Evolutionary conservation across 2,888 invertebrate genomes (phyloP).

Genomic region (Drosophila paramelanica): DNA sequence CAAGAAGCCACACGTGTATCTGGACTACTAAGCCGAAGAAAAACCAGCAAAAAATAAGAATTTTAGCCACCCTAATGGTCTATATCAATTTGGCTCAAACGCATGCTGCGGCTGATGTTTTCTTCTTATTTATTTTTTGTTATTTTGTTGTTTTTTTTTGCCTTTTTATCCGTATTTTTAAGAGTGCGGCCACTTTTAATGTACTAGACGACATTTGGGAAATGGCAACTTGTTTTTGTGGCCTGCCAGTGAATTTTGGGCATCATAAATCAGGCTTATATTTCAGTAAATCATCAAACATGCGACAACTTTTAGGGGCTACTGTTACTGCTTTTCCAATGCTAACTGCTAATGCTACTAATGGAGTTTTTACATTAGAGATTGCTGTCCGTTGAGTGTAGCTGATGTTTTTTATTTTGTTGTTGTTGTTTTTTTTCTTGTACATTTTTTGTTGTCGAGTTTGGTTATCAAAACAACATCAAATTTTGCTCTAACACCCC

Average conservation of each 20-base stretch:
- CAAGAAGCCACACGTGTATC: conserved; percentile 39
- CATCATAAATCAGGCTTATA: conserved; percentile 83
- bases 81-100: conserved; percentile 80
- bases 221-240: conserved; percentile 49
- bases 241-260: conserved; percentile 59
- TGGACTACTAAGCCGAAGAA: conserved; percentile 24
- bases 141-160: conserved; percentile 17
- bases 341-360: conserved; percentile 63
- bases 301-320: conserved; percentile 57
- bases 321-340: conserved; percentile 27
- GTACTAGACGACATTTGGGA: conserved; percentile 48
- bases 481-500: conserved; percentile 76
- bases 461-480: conserved; percentile 72
- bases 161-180: conserved; percentile 44
- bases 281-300: conserved; percentile 82
- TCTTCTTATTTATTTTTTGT: conserved; percentile 5
- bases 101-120: conserved; percentile 62
- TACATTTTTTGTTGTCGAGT: conserved; percentile 26
- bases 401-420: conserved; percentile 17
- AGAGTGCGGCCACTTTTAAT: conserved; percentile 60
- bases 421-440: background rate
- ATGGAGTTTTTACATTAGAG: conserved; percentile 77
- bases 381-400: conserved; percentile 46
- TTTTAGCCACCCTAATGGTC: conserved; percentile 77
- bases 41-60: conserved; percentile 42